Base-by-base conservation (phyloP, 2,797 vertebrate genomes). In the Schizopygopsis pylzovi region DNA sequence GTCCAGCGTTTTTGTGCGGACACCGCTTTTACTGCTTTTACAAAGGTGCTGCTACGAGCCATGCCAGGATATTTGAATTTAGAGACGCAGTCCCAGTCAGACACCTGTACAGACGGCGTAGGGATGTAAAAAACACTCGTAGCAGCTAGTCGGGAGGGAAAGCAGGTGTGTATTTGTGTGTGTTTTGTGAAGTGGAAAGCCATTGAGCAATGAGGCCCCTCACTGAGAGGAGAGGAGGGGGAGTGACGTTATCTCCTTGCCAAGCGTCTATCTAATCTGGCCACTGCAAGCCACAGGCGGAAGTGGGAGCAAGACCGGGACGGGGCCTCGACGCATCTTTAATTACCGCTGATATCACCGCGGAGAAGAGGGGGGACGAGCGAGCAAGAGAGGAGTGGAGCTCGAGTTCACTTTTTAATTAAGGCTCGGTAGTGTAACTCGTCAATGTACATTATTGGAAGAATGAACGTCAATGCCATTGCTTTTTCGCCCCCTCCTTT, bases 361-460 rank as follows among this genome's bases (percentile, higher is more conserved):
- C 87, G 52, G 81, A 83, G 87, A 86, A 84, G 86, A 28, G 90
- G 87, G 87, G 49, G 89, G 72, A 90, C 90, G 91, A 91, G 77
- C 78, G 79, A 67, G 75, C n/a, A 87, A 75, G 77, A 63, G 54
- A 88, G 85, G 85, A 85, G 87, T 77, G 91, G 91, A 92, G 92
- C 80, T 93, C 91, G 90, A 92, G 95, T 94, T 96, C 95, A 95
- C 95, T 98, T 96, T 99, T 99, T 99, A 99, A 99, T 99, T 98
- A 98, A 98, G 97, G 97, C 96, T 97, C 96, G 95, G 95, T 98
- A 98, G 97, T 99, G 98, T 98, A 98, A 97, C 96, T 98, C 97
- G 98, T 99, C 98, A 99, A 98, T 98, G 97, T 97, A 97, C 97
- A 99, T 99, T 98, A 99, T 99, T 99, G 98, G 97, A 97, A 97